Evolutionary conservation across 2,113 vertebrate genomes (phyloP).

Genomic region (Mugil cephalus): DNA sequence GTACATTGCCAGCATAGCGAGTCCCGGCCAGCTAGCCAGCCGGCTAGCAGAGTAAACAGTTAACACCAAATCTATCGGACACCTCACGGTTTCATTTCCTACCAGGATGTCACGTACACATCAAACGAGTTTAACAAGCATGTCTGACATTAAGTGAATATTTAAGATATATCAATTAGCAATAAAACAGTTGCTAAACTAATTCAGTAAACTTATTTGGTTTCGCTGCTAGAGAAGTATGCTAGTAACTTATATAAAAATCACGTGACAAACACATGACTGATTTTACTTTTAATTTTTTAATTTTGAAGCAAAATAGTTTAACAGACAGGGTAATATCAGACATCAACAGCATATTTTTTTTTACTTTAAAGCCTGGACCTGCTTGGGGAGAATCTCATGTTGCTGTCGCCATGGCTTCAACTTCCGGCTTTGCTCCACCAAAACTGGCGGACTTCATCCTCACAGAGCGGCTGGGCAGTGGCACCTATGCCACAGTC

Average conservation of each 20-base stretch:
- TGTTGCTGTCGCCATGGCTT: constrained; percentile 67
- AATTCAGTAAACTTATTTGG: not conserved
- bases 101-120: not conserved
- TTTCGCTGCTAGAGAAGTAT: too few relatives aligned
- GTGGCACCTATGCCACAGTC: constrained; percentile 94
- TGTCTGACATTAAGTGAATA: not conserved
- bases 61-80: too few relatives aligned
- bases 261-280: not conserved
- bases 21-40: not conserved
- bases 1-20: not conserved
- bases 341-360: not conserved
- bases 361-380: constrained; percentile 20
- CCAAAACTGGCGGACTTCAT: constrained; percentile 92
- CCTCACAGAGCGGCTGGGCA: constrained; percentile 93
- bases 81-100: not conserved
- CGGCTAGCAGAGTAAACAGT: not conserved
- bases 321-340: not conserved
- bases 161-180: not conserved
- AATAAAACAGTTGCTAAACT: not conserved
- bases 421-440: constrained; percentile 85
- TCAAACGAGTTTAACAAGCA: not conserved
- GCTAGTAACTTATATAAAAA: too few relatives aligned
- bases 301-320: not conserved
- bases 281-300: too few relatives aligned
- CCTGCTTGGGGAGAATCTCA: constrained; percentile 13